Base-by-base conservation (phyloP, 1,140 invertebrate species). In the Monomorium pharaonis region DNA sequence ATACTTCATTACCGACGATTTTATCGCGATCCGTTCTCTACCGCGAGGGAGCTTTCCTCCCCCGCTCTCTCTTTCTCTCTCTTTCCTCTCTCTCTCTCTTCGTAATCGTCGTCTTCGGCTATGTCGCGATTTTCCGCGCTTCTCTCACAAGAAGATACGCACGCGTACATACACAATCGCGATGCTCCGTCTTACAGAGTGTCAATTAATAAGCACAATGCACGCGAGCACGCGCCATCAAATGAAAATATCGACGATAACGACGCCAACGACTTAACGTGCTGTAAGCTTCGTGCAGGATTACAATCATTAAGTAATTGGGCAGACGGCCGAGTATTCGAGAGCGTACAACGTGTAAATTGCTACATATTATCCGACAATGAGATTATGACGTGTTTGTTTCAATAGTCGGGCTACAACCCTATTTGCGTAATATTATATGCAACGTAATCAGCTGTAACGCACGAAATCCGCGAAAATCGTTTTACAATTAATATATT, bases 1-100 rank as follows among this genome's bases (percentile, higher is more conserved):
- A 85, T 91, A 88, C 89, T 92, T 92, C 90, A 89, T 92, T 92
- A 91, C 87, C 62, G 24, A 44, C 76, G 81, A 91, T 91, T 85
- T 89, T 91, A 91, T 91, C 89, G 69, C 47, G 72, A 58, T 78
- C 67, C 65, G 87, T 88, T 92, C 89, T 77, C 89, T 88, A n/a
- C n/a, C 85, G 63, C 87, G 51, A 44, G 54, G 62, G 60, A 47
- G 37, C 72, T 76, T 30, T 21, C 24, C 60, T 16, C n/a, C 30
- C n/a, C 27, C 16, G 3, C 27, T 6, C 33, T 47, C 67, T 49
- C 27, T 16, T 30, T 2, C 18, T 54, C 30, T 14, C 44, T 7
- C 37, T 12, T 7, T 24, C 16, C 51, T n/a, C 47, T 47, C 44
- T 47, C 44, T 12, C 16, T 4, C 47, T 4, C 0, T 18, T 1